Evolutionary conservation across 2,113 vertebrate genomes (phyloP), one percentile per base, ranked within the genome.

Genomic region (Setophaga kirtlandii): DNA sequence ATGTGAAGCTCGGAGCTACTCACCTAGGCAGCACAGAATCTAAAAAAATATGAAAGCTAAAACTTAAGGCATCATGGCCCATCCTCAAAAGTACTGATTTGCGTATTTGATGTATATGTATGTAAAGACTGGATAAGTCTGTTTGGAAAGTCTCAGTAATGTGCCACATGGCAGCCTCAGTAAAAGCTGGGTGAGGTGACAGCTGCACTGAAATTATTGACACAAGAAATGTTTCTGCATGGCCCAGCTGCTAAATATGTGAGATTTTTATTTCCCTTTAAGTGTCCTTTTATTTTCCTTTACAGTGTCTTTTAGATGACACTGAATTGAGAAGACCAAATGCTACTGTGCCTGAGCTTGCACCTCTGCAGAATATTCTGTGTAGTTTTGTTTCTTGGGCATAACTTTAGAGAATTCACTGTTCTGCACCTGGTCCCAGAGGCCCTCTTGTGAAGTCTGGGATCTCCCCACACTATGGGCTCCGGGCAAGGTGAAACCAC

Each of bases 401-500:
- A 16, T 33, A 71, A 63, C 8, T n/a, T 17, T 11, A 42, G 6
- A 55, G 58, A 85, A 83, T 23, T 68, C 39, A 24, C 5, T 5
- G 7, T 33, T 59, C 58, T 33, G 14, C 3, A 15, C 31, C 41
- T 56, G 13, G 50, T 65, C 35, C 16, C 47, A 62, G 60, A 49
- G 15, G 2, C 24, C 4, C 16, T 44, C 16, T 68, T 78, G n/a
- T 63, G 23, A 58, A 30, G 6, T 27, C 18, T 50, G 18, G 30
- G 12, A 50, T 63, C 4, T 63, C 5, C 28, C 15, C 28, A 37
- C 8, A 18, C 18, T 0, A 0, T 52, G 23, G n/a, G 21, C 25
- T 62, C 63, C n/a, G 62, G 30, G 10, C 30, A 76, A 42, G 47
- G 41, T 35, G 63, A 42, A 76, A 41, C 6, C 31, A 56, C 8